Base-by-base conservation (phyloP, 1,140 invertebrate genomes). In the Achatina immaculata region DNA sequence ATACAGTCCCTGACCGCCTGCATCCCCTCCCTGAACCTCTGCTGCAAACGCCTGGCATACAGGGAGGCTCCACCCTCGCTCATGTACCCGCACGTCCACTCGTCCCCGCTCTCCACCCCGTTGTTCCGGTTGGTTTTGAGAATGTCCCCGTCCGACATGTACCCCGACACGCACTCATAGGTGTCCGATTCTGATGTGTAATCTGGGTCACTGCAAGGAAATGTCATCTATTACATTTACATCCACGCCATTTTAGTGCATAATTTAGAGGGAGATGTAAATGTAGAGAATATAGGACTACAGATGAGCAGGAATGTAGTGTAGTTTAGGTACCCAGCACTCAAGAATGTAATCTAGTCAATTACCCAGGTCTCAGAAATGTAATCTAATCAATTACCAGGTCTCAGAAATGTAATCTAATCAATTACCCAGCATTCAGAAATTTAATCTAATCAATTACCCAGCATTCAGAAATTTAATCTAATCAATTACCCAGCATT, bases 81-180 rank as follows among this genome's bases (percentile, higher is more conserved):
- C 92, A 97, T 94, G 88, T 98, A 98, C n/a, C 97, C 97, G 90
- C 96, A 90, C 82, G 85, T 83, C 86, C 89, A 90, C 65, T 92
- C 92, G 71, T 92, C 91, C 21, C 85, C 83, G 74, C 77, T 72
- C 14, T 11, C 71, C 3, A 11, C 14, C 34, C 34, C 34, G 45
- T 55, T 55, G 74, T 76, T 76, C 21, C 51, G 6, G 78, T 86
- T 87, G 16, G 85, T 91, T 45, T 93, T 90, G 71, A 94, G 87
- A 48, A 95, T 92, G 88, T 95, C 95, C 1, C 95, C 94, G 87
- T 95, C 95, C 38, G 95, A 95, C 86, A 95, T 92, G 88, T 96
- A 96, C 74, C 95, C 95, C 85, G 89, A 87, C 28, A 88, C 85
- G 43, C 89, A 87, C 65, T 88, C 88, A 45, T 89, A 89, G 21